Evolutionary conservation across 2,888 invertebrate species (phyloP), one percentile per base, ranked within the genome.

Genomic region (Cryptops parisi): DNA sequence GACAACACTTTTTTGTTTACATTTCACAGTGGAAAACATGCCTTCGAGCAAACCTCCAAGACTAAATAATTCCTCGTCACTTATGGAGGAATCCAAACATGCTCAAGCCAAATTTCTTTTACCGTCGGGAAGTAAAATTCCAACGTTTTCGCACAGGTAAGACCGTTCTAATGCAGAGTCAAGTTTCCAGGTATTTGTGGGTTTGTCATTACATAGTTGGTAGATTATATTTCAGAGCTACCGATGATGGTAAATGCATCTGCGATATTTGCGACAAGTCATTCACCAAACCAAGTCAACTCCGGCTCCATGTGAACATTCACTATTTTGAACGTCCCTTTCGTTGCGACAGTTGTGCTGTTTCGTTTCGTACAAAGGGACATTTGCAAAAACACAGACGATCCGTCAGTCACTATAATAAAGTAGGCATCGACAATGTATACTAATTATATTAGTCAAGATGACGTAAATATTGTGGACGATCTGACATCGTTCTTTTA

Each of bases 321-420:
- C 94, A 96, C 71, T 91, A 89, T 64, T 82, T 94, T 75, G 93
- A 93, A 68, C 76, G 90, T 57, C 89, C 88, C 50, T 90, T 84
- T 67, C 79, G 87, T 60, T 94, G 94, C 69, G 86, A 89, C 62
- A 82, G 87, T 2, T 94, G 94, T 70, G 84, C 84, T 38, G 83
- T 90, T 24, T 87, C 89, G 62, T 96, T 94, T 67, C 76, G 87
- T 63, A 82, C 89, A 40, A 79, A 88, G 71, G 90, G 90, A 1
- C 90, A 90, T 67, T 75, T 94, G 54, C 88, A 90, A 65, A 93
- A 93, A 70, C 94, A 94, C 67, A 86, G 89, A 68, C 77, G 90
- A 55, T 89, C 89, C 52, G 87, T 87, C 63, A 82, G 85, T 58
- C 93, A 94, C 73, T 82, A 86, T 63, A 90, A 88, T 66, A 91